Percentiles rank a stretch among this genome's conserved stretches.
Conservation (phyloP, 2,113 vertebrate species). For the Melanostigma gelatinosum region DNA sequence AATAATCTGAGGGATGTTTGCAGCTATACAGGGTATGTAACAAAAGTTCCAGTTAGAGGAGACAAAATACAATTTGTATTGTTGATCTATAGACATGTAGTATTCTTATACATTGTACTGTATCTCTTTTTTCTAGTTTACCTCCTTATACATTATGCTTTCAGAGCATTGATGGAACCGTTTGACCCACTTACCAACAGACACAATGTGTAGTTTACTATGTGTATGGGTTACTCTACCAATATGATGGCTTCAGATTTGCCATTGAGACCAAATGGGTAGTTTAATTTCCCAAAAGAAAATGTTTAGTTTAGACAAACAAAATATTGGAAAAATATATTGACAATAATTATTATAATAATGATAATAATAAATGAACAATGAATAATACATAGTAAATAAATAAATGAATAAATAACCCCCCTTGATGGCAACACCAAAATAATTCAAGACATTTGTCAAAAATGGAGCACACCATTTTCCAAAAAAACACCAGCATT, state of each 20-base stretch:
- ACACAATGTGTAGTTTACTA: neutral
- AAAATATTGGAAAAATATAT: neutral
- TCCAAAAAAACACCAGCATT: neutral
- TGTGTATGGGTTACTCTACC: neutral
- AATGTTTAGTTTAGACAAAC: neutral
- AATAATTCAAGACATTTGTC: neutral
- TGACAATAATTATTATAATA: neutral
- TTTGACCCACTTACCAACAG: neutral
- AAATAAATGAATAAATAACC: too few species aligned
- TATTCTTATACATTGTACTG: neutral
- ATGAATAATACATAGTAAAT: neutral
- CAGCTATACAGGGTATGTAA: neutral
- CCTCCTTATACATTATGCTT: slow-evolving; percentile 13
- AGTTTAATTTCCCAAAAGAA: neutral
- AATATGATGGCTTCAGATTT: slow-evolving; percentile 1
- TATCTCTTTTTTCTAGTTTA: neutral
- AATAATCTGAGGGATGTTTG: neutral
- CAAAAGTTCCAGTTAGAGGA: neutral
- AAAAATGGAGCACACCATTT: neutral
- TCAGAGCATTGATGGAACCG: slow-evolving; percentile 11
- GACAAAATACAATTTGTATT: neutral
- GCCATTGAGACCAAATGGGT: neutral
- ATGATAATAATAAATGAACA: neutral
- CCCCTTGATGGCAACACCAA: too few species aligned
- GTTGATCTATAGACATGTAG: neutral